Percentiles rank a stretch among this genome's conserved stretches.
Conservation (phyloP, 2,888 invertebrate genomes). For the Leuctra nigra region DNA sequence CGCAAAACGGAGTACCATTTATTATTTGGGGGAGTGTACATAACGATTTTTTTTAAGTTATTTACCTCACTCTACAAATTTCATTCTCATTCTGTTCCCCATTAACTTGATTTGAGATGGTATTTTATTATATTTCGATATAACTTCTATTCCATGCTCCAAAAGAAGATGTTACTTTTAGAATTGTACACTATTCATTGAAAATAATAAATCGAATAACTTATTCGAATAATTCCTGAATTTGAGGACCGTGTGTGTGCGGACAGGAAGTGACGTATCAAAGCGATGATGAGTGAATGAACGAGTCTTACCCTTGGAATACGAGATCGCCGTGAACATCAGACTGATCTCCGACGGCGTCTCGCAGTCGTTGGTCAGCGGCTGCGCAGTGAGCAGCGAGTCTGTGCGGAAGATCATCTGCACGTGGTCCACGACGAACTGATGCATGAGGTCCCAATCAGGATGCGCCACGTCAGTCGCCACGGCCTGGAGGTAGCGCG, state of each 20-base stretch:
- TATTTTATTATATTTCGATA: too few relatives aligned
- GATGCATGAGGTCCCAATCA: slow-evolving; percentile 18
- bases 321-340: slow-evolving; percentile 21
- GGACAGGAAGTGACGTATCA: background rate
- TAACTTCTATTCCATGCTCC: too few relatives aligned
- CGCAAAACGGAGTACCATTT: too few relatives aligned
- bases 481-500: slow-evolving; percentile 37
- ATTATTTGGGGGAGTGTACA: too few relatives aligned
- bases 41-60: too few relatives aligned
- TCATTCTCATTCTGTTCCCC: too few relatives aligned
- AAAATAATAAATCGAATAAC: background rate
- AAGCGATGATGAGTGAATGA: background rate
- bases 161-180: too few relatives aligned
- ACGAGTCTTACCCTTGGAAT: slow-evolving; percentile 19
- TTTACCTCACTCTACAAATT: too few relatives aligned
- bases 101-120: too few relatives aligned
- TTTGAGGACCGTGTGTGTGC: background rate
- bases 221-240: too few relatives aligned
- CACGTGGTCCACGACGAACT: slow-evolving; percentile 21
- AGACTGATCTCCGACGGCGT: slow-evolving; percentile 34
- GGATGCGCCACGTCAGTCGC: slow-evolving; percentile 31
- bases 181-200: background rate
- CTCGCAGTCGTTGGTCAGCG: slow-evolving; percentile 20
- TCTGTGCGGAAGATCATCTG: slow-evolving; percentile 21
- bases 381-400: slow-evolving; percentile 15